A percentile compares a stretch with the other conserved stretches of the same genome.
These are phyloP conservation scores for Carposina sasakii DNA, from an alignment of 1,140 invertebrate species.

Conservation along the genomic window DNA sequence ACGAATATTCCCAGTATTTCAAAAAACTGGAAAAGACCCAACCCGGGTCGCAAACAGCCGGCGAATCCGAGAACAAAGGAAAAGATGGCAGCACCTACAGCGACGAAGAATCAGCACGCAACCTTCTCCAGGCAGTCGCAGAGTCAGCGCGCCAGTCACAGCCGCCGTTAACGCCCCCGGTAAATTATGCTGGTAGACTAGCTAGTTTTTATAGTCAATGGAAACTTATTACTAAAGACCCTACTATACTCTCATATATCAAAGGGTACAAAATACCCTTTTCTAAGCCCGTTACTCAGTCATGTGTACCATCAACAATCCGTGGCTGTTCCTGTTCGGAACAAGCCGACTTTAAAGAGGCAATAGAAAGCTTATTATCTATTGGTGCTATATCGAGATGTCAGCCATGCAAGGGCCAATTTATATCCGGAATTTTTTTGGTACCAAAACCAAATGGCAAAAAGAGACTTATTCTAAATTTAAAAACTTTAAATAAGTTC, in stretches of 20 bases:
- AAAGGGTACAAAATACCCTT: background rate
- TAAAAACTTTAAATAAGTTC: constrained; percentile 28
- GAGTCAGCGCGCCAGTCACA: background rate
- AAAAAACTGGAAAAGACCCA: background rate
- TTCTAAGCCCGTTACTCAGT: background rate
- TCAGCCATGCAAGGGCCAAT: constrained; percentile 18
- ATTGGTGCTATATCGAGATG: constrained; percentile 5
- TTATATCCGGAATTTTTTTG: constrained; percentile 25
- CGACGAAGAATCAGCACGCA: background rate
- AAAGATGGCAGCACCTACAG: background rate
- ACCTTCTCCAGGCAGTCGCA: background rate
- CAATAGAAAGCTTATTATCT: background rate
- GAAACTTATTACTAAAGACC: background rate
- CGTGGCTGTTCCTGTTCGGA: background rate
- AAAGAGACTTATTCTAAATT: constrained; percentile 29
- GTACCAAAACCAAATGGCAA: constrained; percentile 27
- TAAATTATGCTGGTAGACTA: background rate
- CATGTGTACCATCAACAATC: background rate
- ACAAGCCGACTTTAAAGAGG: background rate
- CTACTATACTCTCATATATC: background rate
- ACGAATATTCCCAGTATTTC: background rate
- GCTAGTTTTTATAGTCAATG: background rate
- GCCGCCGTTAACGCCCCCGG: background rate
- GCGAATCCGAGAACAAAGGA: background rate
- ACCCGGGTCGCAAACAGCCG: background rate